Evolutionary conservation across 2,888 invertebrate genomes (phyloP), one percentile per base, ranked within the genome.

Genomic region (Leucophenga maculata): DNA sequence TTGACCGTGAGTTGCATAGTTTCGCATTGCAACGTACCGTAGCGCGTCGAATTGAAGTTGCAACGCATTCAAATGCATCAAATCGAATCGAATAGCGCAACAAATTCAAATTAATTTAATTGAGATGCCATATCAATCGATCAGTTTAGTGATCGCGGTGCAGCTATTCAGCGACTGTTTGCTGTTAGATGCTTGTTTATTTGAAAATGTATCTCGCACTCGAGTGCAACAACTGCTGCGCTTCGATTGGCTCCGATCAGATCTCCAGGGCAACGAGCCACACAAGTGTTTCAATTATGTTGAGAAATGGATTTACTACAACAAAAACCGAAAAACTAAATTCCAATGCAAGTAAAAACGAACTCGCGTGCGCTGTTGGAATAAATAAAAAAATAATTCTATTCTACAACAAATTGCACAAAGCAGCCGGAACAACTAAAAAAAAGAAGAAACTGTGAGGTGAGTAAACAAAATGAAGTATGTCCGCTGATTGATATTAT

Each of bases 401-500:
- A 1, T 57, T 22, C 9, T 18, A 6, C 46, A 67, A 46, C 69
- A 66, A 31, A 48, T n/a, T 64, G 14, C 59, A 13, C 46, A 65
- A 32, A 32, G 75, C 32, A 32, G 75, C 32, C 20, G 48, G 11
- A 50, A 65, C 13, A 9, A 26, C 4, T 26, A 48, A 50, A 57
- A 57, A 59, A 31, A 18, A 11, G 20, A 48, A 39, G 52, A 54
- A 59, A 16, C 55, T 67, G 6, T 39, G 69, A 72, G 76, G 78
- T 84, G 66, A 77, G 77, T 82, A 83, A 85, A 82, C 85, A 82
- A 80, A 77, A 78, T 77, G 74, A 78, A 79, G 72, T 76, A 80
- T 85, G 75, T 84, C 67, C 83, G 82, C 74, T 83, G 82, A 83
- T 85, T 83, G 82, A 85, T 76, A 82, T 74, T 80, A 85, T 77